Conservation (phyloP, 2,888 invertebrate genomes). For the Herminia tarsipennalis region DNA sequence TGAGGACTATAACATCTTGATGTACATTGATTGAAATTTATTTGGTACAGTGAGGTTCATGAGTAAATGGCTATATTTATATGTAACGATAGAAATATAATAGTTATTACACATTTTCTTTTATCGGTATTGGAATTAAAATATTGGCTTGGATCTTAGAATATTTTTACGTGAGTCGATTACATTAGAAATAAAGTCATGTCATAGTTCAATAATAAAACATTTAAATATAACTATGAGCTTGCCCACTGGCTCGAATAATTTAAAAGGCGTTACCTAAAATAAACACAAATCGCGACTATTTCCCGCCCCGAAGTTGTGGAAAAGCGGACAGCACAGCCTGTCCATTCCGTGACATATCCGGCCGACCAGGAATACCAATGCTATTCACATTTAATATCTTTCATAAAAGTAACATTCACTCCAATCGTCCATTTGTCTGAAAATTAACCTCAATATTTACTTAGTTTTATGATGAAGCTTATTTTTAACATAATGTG, state of each 20-base stretch:
- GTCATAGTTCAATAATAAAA: constrained; percentile 1
- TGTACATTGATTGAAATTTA: too few species aligned
- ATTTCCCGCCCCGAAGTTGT: constrained; percentile 61
- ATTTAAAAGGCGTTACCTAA: constrained; percentile 61
- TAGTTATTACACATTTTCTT: too few species aligned
- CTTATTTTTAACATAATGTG: too few species aligned
- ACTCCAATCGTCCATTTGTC: constrained; percentile 27
- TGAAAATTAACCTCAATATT: too few species aligned
- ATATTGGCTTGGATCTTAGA: too few species aligned
- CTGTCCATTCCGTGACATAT: constrained; percentile 65
- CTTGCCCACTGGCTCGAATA: constrained; percentile 52
- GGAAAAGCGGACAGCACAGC: constrained; percentile 62
- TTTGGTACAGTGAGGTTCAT: too few species aligned
- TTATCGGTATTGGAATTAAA: too few species aligned
- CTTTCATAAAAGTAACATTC: constrained; percentile 45
- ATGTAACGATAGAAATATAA: too few species aligned
- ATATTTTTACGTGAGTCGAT: too few species aligned
- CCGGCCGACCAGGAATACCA: constrained; percentile 60
- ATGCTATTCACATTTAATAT: constrained; percentile 52
- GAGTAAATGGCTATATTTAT: too few species aligned
- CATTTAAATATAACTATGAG: constrained; percentile 20
- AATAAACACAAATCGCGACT: constrained; percentile 70
- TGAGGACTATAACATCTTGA: too few species aligned
- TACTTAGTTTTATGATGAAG: neutral
- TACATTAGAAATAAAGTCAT: neutral